phyloP scores from a whole-genome alignment of 37 sponge, comb jelly and placozoan genomes.

The Oopsacas minuta region DNA sequence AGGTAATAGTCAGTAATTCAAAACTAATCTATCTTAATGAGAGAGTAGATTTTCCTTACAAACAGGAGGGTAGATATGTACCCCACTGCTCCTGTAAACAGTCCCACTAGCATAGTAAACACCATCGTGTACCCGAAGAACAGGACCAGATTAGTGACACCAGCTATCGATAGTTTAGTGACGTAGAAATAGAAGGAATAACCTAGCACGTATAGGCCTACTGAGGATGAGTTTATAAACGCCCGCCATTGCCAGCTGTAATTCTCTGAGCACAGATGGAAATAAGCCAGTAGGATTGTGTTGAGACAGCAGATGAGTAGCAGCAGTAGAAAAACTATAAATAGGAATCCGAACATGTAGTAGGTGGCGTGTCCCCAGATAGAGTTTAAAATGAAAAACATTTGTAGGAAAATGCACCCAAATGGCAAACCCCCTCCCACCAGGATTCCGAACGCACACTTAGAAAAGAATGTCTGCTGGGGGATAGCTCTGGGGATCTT shows the following conservation, averaged over 20 bases:
- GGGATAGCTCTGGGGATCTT: constrained; percentile 98
- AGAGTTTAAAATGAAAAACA: constrained; percentile 94
- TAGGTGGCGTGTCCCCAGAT: constrained; percentile 96
- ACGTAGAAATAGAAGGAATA: constrained; percentile 68
- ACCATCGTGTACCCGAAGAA: constrained; percentile 94
- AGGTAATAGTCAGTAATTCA: too few species aligned
- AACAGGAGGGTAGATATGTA: constrained; percentile 72
- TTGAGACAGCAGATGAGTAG: constrained; percentile 78
- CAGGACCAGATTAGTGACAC: constrained; percentile 56
- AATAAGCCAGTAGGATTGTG: constrained; percentile 88
- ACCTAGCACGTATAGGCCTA: constrained; percentile 64
- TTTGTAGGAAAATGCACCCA: constrained; percentile 95
- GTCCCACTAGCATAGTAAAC: background rate
- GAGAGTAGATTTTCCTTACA: constrained; percentile 88
- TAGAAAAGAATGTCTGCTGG: constrained; percentile 70
- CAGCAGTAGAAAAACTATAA: constrained; percentile 75
- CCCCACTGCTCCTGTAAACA: constrained; percentile 68
- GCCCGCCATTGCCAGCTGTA: constrained; percentile 99
- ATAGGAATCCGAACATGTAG: constrained; percentile 99
- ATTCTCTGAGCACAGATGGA: constrained; percentile 97
- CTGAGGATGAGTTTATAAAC: constrained; percentile 70
- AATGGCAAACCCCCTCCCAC: constrained; percentile 97
- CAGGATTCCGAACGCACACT: constrained; percentile 54
- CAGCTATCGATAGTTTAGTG: constrained; percentile 53
- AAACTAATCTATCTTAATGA: constrained; percentile 94